phyloP scores from a whole-genome alignment of 2,113 vertebrate genomes.

The Chamaea fasciata region DNA sequence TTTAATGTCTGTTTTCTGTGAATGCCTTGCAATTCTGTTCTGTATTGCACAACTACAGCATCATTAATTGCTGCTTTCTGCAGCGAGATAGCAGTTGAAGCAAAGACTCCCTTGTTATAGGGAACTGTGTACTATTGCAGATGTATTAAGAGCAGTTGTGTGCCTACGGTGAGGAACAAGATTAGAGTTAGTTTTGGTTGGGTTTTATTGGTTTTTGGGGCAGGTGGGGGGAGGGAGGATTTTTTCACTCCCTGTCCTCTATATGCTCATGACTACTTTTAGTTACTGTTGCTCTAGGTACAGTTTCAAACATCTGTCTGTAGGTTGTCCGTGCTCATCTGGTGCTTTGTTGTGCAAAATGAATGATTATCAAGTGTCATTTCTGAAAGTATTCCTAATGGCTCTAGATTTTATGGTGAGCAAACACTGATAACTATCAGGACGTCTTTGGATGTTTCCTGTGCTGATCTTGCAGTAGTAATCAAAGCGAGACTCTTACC shows the following conservation, averaged over 20 bases:
- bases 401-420: not conserved
- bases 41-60: not conserved
- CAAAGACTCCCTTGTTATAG: not conserved
- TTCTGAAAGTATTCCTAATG: not conserved
- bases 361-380: not conserved
- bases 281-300: not conserved
- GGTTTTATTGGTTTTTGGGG: not conserved
- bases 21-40: not conserved
- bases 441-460: not conserved
- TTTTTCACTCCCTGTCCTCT: not conserved
- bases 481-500: not conserved
- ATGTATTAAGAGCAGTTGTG: not conserved
- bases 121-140: not conserved
- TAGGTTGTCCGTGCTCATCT: not conserved
- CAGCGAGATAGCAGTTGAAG: not conserved
- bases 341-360: not conserved
- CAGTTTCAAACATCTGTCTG: not conserved
- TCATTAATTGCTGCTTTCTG: not conserved
- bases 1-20: not conserved
- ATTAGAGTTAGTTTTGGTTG: not conserved
- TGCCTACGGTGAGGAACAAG: not conserved
- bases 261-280: not conserved
- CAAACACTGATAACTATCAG: not conserved
- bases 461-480: not conserved
- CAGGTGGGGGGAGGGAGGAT: rapidly evolving